These are phyloP conservation scores for Panopea generosa DNA, from an alignment of 2,888 invertebrate species.

Conservation along the genomic window DNA sequence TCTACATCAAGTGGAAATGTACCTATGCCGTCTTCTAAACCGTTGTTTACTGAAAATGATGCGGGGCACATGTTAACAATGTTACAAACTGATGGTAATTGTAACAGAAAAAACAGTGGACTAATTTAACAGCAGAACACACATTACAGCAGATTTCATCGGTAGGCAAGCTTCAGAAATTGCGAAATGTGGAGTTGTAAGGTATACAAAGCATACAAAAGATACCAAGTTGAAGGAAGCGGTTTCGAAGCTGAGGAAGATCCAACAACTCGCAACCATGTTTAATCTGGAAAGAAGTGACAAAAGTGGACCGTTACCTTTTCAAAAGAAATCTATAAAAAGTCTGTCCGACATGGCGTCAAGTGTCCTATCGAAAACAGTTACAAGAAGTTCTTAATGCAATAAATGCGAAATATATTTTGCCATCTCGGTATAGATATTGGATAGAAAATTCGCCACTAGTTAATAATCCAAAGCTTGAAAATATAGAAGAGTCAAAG, in stretches of 20 bases:
- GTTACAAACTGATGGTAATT: background rate
- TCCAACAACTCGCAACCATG: background rate
- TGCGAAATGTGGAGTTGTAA: background rate
- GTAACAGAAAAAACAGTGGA: background rate
- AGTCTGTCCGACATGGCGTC: conserved; percentile 15
- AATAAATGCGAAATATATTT: conserved; percentile 41
- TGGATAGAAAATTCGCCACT: conserved; percentile 21
- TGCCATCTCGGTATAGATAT: conserved; percentile 5
- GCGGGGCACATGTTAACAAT: background rate
- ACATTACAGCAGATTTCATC: background rate
- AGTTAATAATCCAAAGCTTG: too few species aligned
- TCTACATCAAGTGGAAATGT: too few species aligned
- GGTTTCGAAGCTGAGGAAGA: background rate
- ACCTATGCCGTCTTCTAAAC: too few species aligned
- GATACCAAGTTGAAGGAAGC: background rate
- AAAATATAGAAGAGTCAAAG: too few species aligned
- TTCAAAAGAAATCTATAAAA: background rate
- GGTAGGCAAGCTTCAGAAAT: background rate
- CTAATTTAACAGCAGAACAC: background rate
- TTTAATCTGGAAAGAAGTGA: background rate
- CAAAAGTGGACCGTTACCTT: background rate
- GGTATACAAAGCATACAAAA: background rate
- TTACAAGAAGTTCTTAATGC: conserved; percentile 41
- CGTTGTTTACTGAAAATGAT: background rate
- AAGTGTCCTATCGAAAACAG: conserved; percentile 19